A percentile compares a stretch with the other conserved stretches of the same genome.
These are phyloP conservation scores for Galaxea fascicularis DNA, from an alignment of 92 coral and sea anemone genomes.

Conservation along the genomic window DNA sequence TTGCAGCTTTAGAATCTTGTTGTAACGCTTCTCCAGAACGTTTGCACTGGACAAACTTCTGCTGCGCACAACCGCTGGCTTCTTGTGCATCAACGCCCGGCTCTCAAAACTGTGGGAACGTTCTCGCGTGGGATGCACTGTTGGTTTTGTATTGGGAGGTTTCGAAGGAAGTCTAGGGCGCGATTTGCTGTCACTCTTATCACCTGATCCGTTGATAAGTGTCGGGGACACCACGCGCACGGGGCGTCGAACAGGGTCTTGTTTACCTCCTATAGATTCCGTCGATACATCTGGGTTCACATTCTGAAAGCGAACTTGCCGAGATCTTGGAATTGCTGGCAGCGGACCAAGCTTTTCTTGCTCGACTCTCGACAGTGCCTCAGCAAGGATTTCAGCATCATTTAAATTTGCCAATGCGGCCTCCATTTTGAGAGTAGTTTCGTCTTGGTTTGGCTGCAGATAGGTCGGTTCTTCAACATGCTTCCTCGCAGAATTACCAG, in stretches of 20 bases:
- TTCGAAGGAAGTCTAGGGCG: conserved; percentile 75
- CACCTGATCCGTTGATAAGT: conserved; percentile 60
- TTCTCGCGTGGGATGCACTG: conserved; percentile 24
- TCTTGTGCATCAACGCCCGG: conserved; percentile 15
- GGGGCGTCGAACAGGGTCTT: conserved; percentile 71
- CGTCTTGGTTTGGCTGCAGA: conserved; percentile 80
- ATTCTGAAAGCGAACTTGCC: conserved; percentile 82
- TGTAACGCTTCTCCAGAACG: conserved; percentile 74
- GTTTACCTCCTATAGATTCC: conserved; percentile 24
- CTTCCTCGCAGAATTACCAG: conserved; percentile 5
- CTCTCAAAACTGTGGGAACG: conserved; percentile 75
- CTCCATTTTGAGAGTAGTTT: conserved; percentile 80
- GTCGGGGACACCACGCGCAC: conserved; percentile 84
- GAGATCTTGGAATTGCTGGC: conserved; percentile 82
- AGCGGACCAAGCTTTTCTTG: conserved; percentile 90
- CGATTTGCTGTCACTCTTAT: conserved; percentile 40
- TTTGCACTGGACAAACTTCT: conserved; percentile 65
- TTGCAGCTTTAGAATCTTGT: conserved; percentile 76
- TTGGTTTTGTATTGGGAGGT: conserved; percentile 73
- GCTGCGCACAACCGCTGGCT: conserved; percentile 38
- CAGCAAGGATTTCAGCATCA: conserved; percentile 89
- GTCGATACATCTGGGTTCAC: conserved; percentile 41
- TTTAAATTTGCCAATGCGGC: conserved; percentile 84
- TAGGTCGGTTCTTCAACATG: conserved; percentile 76
- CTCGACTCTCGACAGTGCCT: conserved; percentile 87